Conservation (phyloP, 2,888 invertebrate genomes). For the Eristalis intricaria region DNA sequence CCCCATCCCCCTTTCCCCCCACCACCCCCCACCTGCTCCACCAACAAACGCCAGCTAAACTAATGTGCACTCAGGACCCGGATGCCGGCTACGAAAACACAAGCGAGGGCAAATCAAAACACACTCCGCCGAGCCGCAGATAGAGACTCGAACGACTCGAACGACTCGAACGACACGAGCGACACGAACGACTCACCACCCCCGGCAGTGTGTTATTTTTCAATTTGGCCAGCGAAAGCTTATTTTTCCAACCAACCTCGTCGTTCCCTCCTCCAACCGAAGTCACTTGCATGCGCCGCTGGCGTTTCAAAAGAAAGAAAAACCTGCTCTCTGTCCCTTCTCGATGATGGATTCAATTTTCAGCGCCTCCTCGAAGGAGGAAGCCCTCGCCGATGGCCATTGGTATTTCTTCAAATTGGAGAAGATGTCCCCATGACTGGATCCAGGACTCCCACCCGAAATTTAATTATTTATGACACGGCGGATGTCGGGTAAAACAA, state of each 20-base stretch:
- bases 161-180: too few relatives aligned
- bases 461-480: constrained; percentile 70
- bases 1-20: too few relatives aligned
- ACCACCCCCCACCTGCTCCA: background rate
- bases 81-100: background rate
- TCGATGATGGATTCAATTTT: constrained; percentile 30
- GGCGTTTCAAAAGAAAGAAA: background rate
- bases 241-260: constrained; percentile 52
- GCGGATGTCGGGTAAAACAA: constrained; percentile 46
- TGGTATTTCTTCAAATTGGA: constrained; percentile 28
- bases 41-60: background rate
- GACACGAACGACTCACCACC: background rate
- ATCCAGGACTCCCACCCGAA: constrained; percentile 32
- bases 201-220: constrained; percentile 54
- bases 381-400: constrained; percentile 29
- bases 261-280: background rate
- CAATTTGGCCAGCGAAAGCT: constrained; percentile 61
- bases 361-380: constrained; percentile 1
- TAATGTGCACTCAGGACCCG: background rate
- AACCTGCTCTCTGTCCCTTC: background rate
- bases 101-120: background rate
- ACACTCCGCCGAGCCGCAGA: background rate
- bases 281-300: background rate
- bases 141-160: background rate
- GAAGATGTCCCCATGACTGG: background rate